Percentiles rank a stretch among this genome's conserved stretches.
Conservation (phyloP, 2,797 vertebrate species). For the Cyclopterus lumpus region DNA sequence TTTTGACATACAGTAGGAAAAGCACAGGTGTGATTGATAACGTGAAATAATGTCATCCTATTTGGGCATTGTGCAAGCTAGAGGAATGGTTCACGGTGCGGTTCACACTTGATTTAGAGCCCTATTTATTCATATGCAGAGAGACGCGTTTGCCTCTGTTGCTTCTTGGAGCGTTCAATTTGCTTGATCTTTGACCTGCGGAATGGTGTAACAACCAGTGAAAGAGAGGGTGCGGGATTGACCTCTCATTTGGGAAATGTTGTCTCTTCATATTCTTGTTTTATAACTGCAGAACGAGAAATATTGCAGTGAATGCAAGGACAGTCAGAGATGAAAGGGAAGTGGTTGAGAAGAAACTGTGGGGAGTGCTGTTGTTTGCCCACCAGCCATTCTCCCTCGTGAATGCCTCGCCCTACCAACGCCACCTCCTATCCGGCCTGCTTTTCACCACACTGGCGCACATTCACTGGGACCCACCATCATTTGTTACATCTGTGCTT, state of each 20-base stretch:
- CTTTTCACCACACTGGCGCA: conserved; percentile 5
- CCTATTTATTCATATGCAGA: neutral
- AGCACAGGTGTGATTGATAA: neutral
- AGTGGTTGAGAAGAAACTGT: conserved; percentile 4
- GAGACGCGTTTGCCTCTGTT: neutral
- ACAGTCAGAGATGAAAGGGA: neutral
- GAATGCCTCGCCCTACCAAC: neutral
- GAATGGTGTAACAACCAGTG: neutral
- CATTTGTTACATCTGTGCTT: neutral
- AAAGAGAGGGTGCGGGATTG: neutral
- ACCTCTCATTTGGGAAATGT: neutral
- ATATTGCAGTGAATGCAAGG: neutral
- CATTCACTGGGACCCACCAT: neutral
- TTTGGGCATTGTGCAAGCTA: neutral
- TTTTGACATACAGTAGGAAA: neutral
- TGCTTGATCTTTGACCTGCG: neutral
- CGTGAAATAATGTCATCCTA: neutral
- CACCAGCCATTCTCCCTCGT: neutral
- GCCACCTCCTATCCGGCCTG: neutral
- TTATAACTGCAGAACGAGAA: neutral
- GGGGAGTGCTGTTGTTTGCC: neutral
- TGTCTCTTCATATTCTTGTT: neutral
- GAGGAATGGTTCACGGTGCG: neutral
- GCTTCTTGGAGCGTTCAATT: neutral
- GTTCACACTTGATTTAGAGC: neutral